phyloP scores from a whole-genome alignment of 2,797 vertebrate genomes.

The Lerista edwardsae region DNA sequence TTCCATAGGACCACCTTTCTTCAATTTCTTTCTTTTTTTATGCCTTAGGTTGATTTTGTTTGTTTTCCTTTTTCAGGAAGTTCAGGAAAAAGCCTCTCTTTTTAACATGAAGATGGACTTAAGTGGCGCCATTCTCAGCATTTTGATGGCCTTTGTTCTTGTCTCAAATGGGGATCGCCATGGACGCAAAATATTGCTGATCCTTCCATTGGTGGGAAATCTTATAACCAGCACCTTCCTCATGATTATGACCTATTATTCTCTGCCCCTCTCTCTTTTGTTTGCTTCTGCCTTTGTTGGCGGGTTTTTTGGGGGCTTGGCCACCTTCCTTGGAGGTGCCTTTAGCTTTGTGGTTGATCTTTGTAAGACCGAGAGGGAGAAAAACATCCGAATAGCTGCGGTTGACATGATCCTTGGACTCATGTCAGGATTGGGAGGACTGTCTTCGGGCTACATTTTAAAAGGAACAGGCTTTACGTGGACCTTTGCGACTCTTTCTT shows the following conservation, averaged over 20 bases:
- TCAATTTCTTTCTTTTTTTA: neutral
- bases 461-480: conserved; percentile 86
- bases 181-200: conserved; percentile 89
- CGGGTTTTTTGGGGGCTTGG: conserved; percentile 87
- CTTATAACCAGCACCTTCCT: conserved; percentile 78
- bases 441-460: conserved; percentile 91
- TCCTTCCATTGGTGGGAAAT: conserved; percentile 84
- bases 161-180: conserved; percentile 88
- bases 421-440: conserved; percentile 84
- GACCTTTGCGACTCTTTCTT: conserved; percentile 83
- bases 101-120: conserved; percentile 88
- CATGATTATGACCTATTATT: conserved; percentile 82
- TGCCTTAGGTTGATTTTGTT: neutral
- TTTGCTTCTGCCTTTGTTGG: conserved; percentile 80
- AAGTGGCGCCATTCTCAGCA: conserved; percentile 83
- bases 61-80: conserved; percentile 80
- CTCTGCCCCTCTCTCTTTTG: conserved; percentile 85
- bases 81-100: conserved; percentile 88
- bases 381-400: conserved; percentile 89
- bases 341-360: conserved; percentile 91
- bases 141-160: conserved; percentile 87
- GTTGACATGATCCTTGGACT: conserved; percentile 91
- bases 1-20: neutral
- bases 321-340: conserved; percentile 89
- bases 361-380: conserved; percentile 83